These are phyloP conservation scores for Mythimna lalbum DNA, from an alignment of 2,888 invertebrate species.

Conservation along the genomic window DNA sequence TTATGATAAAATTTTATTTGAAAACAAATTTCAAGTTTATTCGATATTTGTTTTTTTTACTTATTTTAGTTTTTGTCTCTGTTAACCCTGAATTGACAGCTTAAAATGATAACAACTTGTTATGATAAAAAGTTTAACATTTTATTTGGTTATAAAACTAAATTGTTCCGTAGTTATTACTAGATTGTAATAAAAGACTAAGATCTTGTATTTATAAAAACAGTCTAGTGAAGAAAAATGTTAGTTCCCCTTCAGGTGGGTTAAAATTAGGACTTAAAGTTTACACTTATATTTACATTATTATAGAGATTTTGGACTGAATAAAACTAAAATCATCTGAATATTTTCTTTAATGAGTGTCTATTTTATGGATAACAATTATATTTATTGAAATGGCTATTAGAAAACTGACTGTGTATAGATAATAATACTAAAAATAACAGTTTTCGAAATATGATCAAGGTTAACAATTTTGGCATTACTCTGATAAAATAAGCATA, in stretches of 20 bases:
- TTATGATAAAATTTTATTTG: conserved; percentile 15
- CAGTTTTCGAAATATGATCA: background rate
- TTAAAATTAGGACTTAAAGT: conserved; percentile 37
- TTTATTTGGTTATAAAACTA: conserved; percentile 21
- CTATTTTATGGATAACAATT: conserved; percentile 18
- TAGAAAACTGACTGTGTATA: conserved; percentile 11
- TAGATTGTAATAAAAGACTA: conserved; percentile 13
- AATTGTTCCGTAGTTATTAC: conserved; percentile 2
- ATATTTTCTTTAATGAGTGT: conserved; percentile 5
- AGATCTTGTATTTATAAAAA: conserved; percentile 22
- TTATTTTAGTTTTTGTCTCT: conserved; percentile 42
- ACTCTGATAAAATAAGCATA: background rate
- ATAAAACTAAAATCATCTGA: conserved; percentile 13
- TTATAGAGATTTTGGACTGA: conserved; percentile 34
- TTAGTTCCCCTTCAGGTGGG: conserved; percentile 69
- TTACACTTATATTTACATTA: conserved; percentile 17
- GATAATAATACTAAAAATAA: conserved; percentile 16
- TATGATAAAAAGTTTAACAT: conserved; percentile 22
- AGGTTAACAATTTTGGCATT: conserved; percentile 1
- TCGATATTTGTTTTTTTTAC: background rate
- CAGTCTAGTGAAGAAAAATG: conserved; percentile 63
- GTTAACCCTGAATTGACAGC: conserved; percentile 66
- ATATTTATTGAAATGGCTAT: background rate
- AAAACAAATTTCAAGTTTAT: background rate
- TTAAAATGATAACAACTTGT: conserved; percentile 38